Percentiles rank a stretch among this genome's conserved stretches.
These are phyloP conservation scores for Drosophila azteca DNA, from an alignment of 1,140 invertebrate species.

Conservation along the genomic window DNA sequence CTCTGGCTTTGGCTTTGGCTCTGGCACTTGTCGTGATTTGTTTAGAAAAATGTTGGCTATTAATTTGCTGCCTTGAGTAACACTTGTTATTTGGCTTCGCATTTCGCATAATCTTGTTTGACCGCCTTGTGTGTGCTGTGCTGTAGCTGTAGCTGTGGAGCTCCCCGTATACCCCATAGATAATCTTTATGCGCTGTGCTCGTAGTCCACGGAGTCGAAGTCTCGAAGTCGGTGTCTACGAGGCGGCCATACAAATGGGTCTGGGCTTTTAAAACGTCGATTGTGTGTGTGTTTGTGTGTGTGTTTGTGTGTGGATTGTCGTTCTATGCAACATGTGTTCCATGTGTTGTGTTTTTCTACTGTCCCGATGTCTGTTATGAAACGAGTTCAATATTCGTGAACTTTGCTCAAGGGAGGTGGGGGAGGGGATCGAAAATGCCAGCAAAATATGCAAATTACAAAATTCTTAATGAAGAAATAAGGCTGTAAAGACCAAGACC, in stretches of 20 bases:
- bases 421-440: background rate
- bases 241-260: slow-evolving; percentile 40
- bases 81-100: slow-evolving; percentile 62
- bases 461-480: background rate
- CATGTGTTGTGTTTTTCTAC: slow-evolving; percentile 23
- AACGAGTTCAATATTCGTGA: slow-evolving; percentile 23
- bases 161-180: slow-evolving; percentile 25
- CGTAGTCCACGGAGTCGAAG: background rate
- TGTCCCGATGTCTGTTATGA: slow-evolving; percentile 23
- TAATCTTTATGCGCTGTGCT: slow-evolving; percentile 45
- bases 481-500: no score
- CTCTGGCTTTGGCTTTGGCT: no score
- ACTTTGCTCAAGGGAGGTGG: slow-evolving; percentile 3
- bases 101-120: slow-evolving; percentile 63
- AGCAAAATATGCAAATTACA: background rate
- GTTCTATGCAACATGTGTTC: slow-evolving; percentile 43
- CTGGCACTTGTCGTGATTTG: slow-evolving; percentile 62
- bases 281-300: slow-evolving; percentile 26
- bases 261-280: slow-evolving; percentile 10
- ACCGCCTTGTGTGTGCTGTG: slow-evolving; percentile 48
- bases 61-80: slow-evolving; percentile 69
- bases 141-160: background rate
- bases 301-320: slow-evolving; percentile 9
- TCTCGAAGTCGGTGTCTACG: slow-evolving; percentile 2
- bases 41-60: slow-evolving; percentile 68